Percentiles rank a stretch among this genome's conserved stretches.
Evolutionary conservation across 2,888 invertebrate species (phyloP).

Genomic region (Dastarcus helophoroides): DNA sequence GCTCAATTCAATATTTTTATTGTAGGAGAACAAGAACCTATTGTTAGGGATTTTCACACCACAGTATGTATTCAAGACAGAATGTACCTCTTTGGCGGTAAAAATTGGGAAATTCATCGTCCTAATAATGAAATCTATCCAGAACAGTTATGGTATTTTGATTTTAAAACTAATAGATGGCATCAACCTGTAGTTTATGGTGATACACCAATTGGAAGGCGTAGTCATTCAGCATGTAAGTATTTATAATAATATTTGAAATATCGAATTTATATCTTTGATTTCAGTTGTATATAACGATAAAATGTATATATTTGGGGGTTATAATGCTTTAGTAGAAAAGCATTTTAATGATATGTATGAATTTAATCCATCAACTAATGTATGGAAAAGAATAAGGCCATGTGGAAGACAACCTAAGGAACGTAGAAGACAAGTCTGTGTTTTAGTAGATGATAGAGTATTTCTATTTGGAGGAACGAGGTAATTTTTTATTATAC

Average conservation of each 20-base stretch:
- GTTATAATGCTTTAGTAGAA: slow-evolving; percentile 67
- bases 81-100: slow-evolving; percentile 87
- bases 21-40: slow-evolving; percentile 30
- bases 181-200: slow-evolving; percentile 48
- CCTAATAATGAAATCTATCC: slow-evolving; percentile 55
- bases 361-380: slow-evolving; percentile 53
- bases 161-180: slow-evolving; percentile 64
- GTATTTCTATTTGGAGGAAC: slow-evolving; percentile 87
- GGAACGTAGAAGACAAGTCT: slow-evolving; percentile 65
- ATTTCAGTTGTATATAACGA: slow-evolving; percentile 59
- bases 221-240: slow-evolving; percentile 89
- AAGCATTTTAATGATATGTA: slow-evolving; percentile 77
- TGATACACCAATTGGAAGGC: slow-evolving; percentile 61
- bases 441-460: slow-evolving; percentile 58
- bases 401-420: slow-evolving; percentile 50
- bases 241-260: slow-evolving; percentile 9
- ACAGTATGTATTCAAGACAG: slow-evolving; percentile 62
- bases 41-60: slow-evolving; percentile 80
- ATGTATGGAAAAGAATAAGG: slow-evolving; percentile 49
- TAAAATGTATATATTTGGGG: slow-evolving; percentile 81
- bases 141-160: slow-evolving; percentile 62
- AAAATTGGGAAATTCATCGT: slow-evolving; percentile 40
- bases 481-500: slow-evolving; percentile 48
- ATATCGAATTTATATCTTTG: background rate
- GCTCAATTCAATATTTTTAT: too few species aligned